Conservation (phyloP, 2,113 vertebrate species). For the Gnathonemus longibarbis region DNA sequence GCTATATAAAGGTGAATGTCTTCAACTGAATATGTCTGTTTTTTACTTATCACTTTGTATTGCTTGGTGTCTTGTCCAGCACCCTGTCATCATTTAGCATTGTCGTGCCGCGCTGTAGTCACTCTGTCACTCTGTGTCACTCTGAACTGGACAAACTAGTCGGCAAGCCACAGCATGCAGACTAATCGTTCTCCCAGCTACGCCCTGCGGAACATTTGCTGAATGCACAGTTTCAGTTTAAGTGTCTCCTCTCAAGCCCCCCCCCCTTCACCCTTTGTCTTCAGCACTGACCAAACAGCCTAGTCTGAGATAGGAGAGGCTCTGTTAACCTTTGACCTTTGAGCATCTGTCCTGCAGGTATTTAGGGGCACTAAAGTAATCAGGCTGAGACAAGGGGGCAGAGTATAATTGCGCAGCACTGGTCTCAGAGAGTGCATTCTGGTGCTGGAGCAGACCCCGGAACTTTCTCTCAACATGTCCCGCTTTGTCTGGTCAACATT, state of each 20-base stretch:
- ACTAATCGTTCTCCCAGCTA: constrained; percentile 45
- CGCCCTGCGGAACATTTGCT: constrained; percentile 33
- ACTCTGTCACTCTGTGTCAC: not conserved
- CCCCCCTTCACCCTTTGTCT: not conserved
- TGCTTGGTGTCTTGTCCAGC: not conserved
- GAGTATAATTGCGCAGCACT: not conserved
- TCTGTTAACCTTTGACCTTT: constrained; percentile 30
- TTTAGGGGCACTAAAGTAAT: constrained; percentile 13
- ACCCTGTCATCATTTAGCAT: not conserved
- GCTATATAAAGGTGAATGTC: not conserved
- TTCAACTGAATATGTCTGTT: not conserved
- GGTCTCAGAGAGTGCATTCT: not conserved
- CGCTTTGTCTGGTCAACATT: constrained; percentile 36
- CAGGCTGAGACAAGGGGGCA: not conserved
- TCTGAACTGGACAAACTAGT: not conserved
- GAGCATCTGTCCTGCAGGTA: constrained; percentile 23
- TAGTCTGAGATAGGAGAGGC: constrained; percentile 37
- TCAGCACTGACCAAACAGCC: not conserved
- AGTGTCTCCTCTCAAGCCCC: not conserved
- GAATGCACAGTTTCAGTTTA: not conserved
- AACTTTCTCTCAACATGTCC: constrained; percentile 24
- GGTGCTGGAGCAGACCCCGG: not conserved
- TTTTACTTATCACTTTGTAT: not conserved
- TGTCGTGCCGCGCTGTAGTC: not conserved
- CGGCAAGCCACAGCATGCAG: constrained; percentile 22